Evolutionary conservation across 2,113 vertebrate species (phyloP).

Genomic region (Madoqua kirkii): DNA sequence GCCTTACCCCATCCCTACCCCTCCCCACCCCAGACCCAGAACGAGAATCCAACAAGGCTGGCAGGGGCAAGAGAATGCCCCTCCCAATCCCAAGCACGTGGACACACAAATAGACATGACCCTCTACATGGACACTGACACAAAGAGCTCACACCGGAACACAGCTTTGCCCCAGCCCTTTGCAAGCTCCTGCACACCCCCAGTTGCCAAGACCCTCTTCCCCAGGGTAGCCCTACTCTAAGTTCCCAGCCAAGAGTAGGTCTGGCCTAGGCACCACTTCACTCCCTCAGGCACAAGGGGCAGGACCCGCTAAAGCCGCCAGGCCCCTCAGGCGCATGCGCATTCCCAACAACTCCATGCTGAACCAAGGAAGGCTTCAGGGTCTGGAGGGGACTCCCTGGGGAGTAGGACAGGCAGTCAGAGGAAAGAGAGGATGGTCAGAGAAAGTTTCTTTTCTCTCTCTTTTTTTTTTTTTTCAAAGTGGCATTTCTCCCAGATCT

Average conservation of each 20-base stretch:
- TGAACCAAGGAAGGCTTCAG: neutral
- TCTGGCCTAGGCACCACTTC: neutral
- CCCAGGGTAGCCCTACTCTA: neutral
- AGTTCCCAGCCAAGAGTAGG: neutral
- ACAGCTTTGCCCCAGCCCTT: conserved; percentile 35
- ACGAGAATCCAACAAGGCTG: conserved; percentile 38
- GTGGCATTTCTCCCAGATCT: neutral
- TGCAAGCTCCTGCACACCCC: conserved; percentile 29
- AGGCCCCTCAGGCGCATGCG: conserved; percentile 32
- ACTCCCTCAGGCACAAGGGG: neutral
- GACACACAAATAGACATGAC: conserved; percentile 60
- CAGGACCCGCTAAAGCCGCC: neutral
- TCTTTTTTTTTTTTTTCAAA: neutral
- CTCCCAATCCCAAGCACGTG: neutral
- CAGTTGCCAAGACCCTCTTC: neutral
- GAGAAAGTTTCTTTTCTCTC: neutral
- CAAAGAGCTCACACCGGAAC: conserved; percentile 50
- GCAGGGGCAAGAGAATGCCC: conserved; percentile 35
- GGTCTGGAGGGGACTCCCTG: neutral
- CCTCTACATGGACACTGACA: conserved; percentile 48
- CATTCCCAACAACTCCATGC: conserved; percentile 23
- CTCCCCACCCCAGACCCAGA: neutral
- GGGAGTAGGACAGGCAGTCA: neutral
- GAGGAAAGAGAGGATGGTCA: neutral
- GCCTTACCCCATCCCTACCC: neutral